A percentile compares a stretch with the other conserved stretches of the same genome.
Conservation (phyloP, 1,140 invertebrate genomes). For the Trichonephila clavipes region DNA sequence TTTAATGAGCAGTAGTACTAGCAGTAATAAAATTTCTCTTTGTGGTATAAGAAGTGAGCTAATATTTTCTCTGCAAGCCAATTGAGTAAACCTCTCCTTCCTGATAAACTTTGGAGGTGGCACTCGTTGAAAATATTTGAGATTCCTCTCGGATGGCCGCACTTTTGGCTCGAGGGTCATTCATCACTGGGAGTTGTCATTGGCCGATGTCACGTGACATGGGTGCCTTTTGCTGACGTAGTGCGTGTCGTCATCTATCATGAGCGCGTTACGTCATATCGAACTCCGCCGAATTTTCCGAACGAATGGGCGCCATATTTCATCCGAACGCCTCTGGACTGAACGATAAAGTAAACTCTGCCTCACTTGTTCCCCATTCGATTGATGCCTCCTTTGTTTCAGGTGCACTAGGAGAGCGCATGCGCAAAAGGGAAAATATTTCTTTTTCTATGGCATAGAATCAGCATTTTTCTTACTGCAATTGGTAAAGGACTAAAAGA, state of each 20-base stretch:
- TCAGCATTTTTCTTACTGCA: too few relatives aligned
- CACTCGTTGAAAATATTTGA: constrained; percentile 50
- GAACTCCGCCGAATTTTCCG: constrained; percentile 46
- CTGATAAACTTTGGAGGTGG: neutral
- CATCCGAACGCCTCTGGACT: neutral
- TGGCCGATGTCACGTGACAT: constrained; percentile 57
- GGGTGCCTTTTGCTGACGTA: constrained; percentile 59
- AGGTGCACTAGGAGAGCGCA: too few relatives aligned
- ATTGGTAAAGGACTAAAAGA: too few relatives aligned
- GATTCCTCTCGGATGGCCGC: constrained; percentile 58
- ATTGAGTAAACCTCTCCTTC: neutral
- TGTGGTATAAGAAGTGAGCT: too few relatives aligned
- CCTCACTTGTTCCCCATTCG: neutral
- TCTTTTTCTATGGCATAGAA: too few relatives aligned
- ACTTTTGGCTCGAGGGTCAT: neutral
- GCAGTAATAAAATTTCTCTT: too few relatives aligned
- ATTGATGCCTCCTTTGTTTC: neutral
- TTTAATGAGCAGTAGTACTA: too few relatives aligned
- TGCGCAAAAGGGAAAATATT: too few relatives aligned
- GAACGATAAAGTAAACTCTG: constrained; percentile 41
- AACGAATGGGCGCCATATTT: constrained; percentile 55
- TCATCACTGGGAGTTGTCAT: constrained; percentile 34
- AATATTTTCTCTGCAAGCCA: too few relatives aligned
- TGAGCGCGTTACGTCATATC: constrained; percentile 36
- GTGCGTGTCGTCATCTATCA: constrained; percentile 67